These are phyloP conservation scores for Leucoraja erinaceus DNA, from an alignment of 2,113 vertebrate species.

Conservation along the genomic window DNA sequence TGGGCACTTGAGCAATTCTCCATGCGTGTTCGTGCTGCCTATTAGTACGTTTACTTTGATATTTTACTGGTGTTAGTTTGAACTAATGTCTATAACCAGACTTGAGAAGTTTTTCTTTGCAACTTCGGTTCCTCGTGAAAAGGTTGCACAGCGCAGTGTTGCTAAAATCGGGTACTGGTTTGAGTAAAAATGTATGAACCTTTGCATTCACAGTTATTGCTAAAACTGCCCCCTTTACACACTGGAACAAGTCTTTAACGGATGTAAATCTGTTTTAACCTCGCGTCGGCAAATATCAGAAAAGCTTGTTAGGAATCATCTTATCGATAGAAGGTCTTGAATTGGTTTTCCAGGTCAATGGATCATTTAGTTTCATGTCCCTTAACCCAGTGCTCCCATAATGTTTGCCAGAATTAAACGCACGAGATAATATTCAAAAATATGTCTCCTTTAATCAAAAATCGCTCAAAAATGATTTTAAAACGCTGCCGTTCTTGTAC, in stretches of 20 bases:
- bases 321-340: background rate
- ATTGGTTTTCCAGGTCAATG: background rate
- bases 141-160: background rate
- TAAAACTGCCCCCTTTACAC: background rate
- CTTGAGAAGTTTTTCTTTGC: background rate
- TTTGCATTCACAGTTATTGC: background rate
- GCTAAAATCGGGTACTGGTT: no score
- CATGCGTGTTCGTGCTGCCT: background rate
- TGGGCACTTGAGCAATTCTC: background rate
- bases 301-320: background rate
- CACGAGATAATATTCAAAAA: background rate
- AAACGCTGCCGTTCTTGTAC: background rate
- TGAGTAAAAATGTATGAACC: no score
- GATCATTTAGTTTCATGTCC: background rate
- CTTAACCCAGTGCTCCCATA: background rate
- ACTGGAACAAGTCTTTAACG: background rate
- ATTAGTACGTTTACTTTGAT: background rate
- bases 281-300: background rate
- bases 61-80: background rate
- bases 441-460: background rate
- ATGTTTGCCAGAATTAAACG: background rate
- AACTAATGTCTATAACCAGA: background rate
- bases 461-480: background rate
- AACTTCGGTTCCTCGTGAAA: background rate
- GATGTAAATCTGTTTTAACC: background rate